Percentiles rank a stretch among this genome's conserved stretches.
phyloP scores from a whole-genome alignment of 2,797 vertebrate species.

The Melanotaenia trifasciata region DNA sequence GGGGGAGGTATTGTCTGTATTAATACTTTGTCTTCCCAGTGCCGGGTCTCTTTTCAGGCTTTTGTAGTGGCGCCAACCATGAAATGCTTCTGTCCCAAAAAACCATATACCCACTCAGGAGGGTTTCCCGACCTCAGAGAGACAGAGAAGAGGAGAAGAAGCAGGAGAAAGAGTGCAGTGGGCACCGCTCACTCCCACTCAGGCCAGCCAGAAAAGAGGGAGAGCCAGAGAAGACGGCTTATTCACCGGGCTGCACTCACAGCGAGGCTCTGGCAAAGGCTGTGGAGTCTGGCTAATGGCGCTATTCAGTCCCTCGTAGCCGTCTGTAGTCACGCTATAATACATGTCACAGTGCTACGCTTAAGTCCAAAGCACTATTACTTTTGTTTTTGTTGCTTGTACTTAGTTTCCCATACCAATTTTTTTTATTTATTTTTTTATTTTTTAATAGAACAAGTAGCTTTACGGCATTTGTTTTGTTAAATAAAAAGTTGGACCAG shows the following conservation, averaged over 20 bases:
- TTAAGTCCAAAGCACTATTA: conserved; percentile 33
- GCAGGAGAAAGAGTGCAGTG: conserved; percentile 56
- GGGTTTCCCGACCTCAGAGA: conserved; percentile 75
- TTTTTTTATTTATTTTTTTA: background rate
- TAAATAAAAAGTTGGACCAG: conserved; percentile 33
- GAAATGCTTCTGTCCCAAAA: conserved; percentile 80
- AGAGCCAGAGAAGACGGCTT: conserved; percentile 72
- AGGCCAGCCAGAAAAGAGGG: conserved; percentile 62
- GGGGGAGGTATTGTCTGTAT: conserved; percentile 76
- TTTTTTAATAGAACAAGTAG: background rate
- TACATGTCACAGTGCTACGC: conserved; percentile 37
- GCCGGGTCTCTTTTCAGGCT: conserved; percentile 78
- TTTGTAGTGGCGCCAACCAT: conserved; percentile 78
- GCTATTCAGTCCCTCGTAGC: conserved; percentile 50
- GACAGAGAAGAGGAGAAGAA: conserved; percentile 57
- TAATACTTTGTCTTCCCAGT: conserved; percentile 81
- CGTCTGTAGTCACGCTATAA: conserved; percentile 39
- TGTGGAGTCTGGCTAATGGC: conserved; percentile 57
- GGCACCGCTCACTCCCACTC: conserved; percentile 63
- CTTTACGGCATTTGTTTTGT: conserved; percentile 21
- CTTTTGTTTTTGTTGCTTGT: conserved; percentile 34
- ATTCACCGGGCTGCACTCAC: conserved; percentile 74
- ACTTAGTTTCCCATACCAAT: background rate
- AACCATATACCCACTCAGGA: conserved; percentile 77
- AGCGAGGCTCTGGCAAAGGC: conserved; percentile 72